Evolutionary conservation across 2,113 vertebrate species (phyloP).

Genomic region (Telmatochromis bifrenatus): DNA sequence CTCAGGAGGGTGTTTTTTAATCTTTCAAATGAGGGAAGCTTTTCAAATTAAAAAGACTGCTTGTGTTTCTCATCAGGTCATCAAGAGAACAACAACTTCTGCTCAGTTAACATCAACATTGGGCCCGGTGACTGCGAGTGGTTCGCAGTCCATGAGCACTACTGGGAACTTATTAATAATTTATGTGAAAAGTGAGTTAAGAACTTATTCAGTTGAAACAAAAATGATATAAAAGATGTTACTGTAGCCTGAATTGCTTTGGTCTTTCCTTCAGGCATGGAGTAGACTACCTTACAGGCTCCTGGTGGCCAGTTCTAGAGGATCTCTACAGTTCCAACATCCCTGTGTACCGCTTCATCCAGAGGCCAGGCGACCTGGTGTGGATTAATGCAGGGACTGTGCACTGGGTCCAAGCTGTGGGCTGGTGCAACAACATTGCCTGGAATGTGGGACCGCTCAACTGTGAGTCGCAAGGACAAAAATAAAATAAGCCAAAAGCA

Average conservation of each 20-base stretch:
- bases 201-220: not conserved
- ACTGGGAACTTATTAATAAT: conserved; percentile 84
- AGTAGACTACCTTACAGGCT: conserved; percentile 87
- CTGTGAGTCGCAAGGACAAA: conserved; percentile 61
- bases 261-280: conserved; percentile 70
- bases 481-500: not conserved
- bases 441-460: conserved; percentile 92
- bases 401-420: conserved; percentile 92
- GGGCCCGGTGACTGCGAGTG: conserved; percentile 91
- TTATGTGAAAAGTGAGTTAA: conserved; percentile 84
- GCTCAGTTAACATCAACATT: conserved; percentile 90
- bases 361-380: conserved; percentile 88
- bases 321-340: conserved; percentile 87
- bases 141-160: conserved; percentile 89
- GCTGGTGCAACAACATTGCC: conserved; percentile 95
- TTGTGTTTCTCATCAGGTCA: conserved; percentile 70
- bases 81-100: conserved; percentile 93
- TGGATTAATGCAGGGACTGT: conserved; percentile 92
- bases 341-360: conserved; percentile 89
- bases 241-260: not conserved
- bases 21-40: not conserved
- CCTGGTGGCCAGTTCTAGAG: conserved; percentile 92
- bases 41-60: not conserved
- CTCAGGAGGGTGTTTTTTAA: not conserved
- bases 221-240: not conserved